A percentile compares a stretch with the other conserved stretches of the same genome.
phyloP scores from a whole-genome alignment of 2,797 vertebrate species.

The Buphagus erythrorhynchus region DNA sequence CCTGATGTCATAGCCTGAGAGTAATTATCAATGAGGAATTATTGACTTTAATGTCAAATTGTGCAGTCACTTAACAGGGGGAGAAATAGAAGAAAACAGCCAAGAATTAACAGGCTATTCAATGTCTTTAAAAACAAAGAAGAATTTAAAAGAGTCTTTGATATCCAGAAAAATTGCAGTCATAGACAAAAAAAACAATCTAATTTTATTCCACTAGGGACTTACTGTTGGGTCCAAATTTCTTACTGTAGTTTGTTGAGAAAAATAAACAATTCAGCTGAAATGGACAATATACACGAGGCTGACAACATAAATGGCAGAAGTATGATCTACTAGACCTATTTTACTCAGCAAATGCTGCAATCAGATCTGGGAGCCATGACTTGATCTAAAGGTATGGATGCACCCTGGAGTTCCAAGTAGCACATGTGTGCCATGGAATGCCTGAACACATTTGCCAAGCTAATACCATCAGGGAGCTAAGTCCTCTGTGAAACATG shows the following conservation, averaged over 20 bases:
- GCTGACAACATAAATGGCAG: neutral
- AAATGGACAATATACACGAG: neutral
- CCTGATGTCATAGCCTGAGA: slow-evolving; percentile 30
- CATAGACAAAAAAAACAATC: neutral
- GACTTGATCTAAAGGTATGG: neutral
- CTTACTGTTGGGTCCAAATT: neutral
- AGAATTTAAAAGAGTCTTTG: neutral
- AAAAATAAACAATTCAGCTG: neutral
- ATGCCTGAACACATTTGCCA: too few relatives aligned
- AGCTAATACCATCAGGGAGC: neutral
- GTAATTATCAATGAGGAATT: slow-evolving; percentile 41
- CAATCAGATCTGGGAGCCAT: neutral
- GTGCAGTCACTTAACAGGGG: neutral
- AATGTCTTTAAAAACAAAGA: neutral
- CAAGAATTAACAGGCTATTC: neutral
- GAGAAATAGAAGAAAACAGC: neutral
- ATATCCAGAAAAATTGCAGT: neutral
- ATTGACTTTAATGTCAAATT: slow-evolving; percentile 21
- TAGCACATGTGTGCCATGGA: rapidly evolving
- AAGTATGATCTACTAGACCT: neutral
- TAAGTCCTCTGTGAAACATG: neutral
- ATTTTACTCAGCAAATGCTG: neutral
- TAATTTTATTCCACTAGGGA: neutral
- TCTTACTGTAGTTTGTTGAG: neutral
- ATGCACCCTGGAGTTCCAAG: neutral